phyloP scores from a whole-genome alignment of 2,113 vertebrate genomes.

The Bostrychus sinensis region DNA sequence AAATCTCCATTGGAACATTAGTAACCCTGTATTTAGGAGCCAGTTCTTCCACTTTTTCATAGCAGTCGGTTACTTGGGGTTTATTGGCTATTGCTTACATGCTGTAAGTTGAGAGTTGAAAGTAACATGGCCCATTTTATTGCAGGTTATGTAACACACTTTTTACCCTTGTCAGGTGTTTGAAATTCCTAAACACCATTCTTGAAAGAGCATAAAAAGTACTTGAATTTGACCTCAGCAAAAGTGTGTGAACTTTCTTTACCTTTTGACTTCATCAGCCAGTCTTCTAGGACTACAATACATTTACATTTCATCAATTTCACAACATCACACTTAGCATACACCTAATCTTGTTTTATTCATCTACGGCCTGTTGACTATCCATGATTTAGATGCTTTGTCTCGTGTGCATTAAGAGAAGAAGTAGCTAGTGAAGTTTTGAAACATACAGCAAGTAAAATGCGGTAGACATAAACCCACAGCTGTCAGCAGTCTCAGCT shows the following conservation, averaged over 20 bases:
- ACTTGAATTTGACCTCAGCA: background rate
- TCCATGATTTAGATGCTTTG: constrained; percentile 8
- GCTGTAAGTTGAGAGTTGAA: no score
- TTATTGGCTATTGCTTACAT: no score
- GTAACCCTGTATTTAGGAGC: no score
- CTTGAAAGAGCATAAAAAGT: no score
- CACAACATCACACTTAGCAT: background rate
- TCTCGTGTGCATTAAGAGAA: background rate
- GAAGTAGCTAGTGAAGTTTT: background rate
- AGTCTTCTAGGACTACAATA: background rate
- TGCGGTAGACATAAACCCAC: background rate
- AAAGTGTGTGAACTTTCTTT: background rate
- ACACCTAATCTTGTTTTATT: background rate
- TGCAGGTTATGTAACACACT: no score
- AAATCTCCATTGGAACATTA: no score
- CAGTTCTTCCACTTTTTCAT: no score
- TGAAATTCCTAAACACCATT: no score
- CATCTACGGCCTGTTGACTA: background rate
- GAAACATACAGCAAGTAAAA: background rate
- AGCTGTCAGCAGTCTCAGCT: background rate
- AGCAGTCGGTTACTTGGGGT: no score
- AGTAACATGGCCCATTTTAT: no score
- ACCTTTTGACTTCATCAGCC: background rate
- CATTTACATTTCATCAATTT: background rate
- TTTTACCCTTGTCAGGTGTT: no score